Conservation (phyloP, 2,888 invertebrate genomes). For the Aporophyla nigra region DNA sequence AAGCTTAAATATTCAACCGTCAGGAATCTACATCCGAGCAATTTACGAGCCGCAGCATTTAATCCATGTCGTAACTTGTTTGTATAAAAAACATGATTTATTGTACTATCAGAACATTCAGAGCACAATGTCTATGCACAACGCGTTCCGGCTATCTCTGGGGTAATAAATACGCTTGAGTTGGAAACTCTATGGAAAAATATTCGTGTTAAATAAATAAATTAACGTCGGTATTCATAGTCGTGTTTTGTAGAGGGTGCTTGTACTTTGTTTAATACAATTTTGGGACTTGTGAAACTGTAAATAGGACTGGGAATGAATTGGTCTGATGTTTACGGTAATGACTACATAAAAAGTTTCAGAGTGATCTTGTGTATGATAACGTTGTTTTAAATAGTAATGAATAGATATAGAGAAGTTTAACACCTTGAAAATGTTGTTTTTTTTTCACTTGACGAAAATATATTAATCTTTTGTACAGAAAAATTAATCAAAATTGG, state of each 20-base stretch:
- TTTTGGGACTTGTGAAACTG: not conserved
- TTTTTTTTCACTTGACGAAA: not conserved
- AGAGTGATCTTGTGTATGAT: not conserved
- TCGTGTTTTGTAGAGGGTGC: not conserved
- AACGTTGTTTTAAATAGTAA: not conserved
- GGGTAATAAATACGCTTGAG: slow-evolving; percentile 56
- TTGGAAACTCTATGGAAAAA: slow-evolving; percentile 37
- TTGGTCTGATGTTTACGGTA: too few species aligned
- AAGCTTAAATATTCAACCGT: slow-evolving; percentile 45
- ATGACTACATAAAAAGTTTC: not conserved
- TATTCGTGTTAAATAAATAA: slow-evolving; percentile 51
- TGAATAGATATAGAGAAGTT: not conserved
- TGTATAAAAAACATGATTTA: slow-evolving; percentile 64
- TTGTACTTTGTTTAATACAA: not conserved
- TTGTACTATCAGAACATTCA: slow-evolving; percentile 31
- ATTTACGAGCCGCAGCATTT: slow-evolving; percentile 57
- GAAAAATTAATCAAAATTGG: not conserved
- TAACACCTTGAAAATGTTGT: not conserved
- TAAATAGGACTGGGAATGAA: not conserved
- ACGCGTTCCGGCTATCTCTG: slow-evolving; percentile 42
- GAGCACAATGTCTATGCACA: slow-evolving; percentile 56
- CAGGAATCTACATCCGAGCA: slow-evolving; percentile 31
- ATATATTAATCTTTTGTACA: not conserved
- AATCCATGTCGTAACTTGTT: slow-evolving; percentile 59
- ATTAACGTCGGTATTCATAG: slow-evolving; percentile 33